Evolutionary conservation across 2,888 invertebrate species (phyloP).

Genomic region (Xestia sexstrigata): DNA sequence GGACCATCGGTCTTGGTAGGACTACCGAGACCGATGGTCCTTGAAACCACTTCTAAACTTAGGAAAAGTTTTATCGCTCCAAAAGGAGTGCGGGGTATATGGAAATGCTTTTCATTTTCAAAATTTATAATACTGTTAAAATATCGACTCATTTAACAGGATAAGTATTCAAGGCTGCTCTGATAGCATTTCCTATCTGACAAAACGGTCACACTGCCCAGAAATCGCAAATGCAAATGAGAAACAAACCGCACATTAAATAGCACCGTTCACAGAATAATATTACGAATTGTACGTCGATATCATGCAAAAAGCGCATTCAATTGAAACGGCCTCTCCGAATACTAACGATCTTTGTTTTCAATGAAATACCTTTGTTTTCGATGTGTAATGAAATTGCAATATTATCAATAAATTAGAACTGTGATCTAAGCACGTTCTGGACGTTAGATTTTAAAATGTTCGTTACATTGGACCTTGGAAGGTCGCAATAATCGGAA

Average conservation of each 20-base stretch:
- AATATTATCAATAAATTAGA: constrained; percentile 32
- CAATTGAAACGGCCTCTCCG: constrained; percentile 47
- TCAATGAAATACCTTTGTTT: constrained; percentile 57
- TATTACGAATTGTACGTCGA: constrained; percentile 43
- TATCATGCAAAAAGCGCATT: constrained; percentile 59
- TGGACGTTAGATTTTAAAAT: constrained; percentile 30
- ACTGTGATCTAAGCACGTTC: constrained; percentile 18
- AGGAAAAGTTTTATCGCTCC: background rate
- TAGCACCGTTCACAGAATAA: constrained; percentile 48
- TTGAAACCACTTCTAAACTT: constrained; percentile 21
- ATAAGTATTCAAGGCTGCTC: constrained; percentile 4
- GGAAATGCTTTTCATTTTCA: background rate
- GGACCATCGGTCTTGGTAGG: too few relatives aligned
- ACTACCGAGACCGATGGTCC: background rate
- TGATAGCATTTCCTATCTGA: constrained; percentile 19
- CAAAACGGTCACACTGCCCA: constrained; percentile 7
- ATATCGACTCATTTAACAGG: background rate
- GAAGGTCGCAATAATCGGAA: constrained; percentile 33
- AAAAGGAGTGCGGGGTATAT: background rate
- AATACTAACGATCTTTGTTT: constrained; percentile 54
- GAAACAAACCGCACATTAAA: constrained; percentile 49
- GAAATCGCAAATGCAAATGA: constrained; percentile 48
- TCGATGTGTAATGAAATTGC: constrained; percentile 15
- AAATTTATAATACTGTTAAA: background rate
- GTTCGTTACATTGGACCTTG: constrained; percentile 40